phyloP scores from a whole-genome alignment of 2,797 vertebrate genomes.

The Channallabes apus region DNA sequence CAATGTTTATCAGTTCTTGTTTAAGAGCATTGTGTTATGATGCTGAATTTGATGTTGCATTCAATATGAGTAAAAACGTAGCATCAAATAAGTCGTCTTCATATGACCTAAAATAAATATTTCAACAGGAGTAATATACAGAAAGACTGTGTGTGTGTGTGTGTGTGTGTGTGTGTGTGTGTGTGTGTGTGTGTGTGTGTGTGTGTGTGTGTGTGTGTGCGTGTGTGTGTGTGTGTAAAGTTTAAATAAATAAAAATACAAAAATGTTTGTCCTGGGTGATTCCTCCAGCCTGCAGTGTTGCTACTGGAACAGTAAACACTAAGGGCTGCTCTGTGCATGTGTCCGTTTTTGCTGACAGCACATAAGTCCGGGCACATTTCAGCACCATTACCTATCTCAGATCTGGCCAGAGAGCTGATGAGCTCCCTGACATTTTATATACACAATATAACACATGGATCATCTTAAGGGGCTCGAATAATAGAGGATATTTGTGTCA shows the following conservation, averaged over 20 bases:
- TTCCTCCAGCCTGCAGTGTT: neutral
- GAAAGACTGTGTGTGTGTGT: no score
- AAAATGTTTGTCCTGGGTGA: neutral
- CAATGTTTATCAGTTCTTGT: neutral
- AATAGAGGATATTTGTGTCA: slow-evolving; percentile 57
- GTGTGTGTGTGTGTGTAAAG: no score
- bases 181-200: no score
- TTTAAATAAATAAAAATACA: neutral
- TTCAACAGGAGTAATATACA: neutral
- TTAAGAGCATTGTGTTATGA: neutral
- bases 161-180: no score
- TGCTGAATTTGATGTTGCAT: neutral
- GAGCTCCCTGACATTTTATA: slow-evolving; percentile 59
- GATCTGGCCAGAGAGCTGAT: slow-evolving; percentile 53
- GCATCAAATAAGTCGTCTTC: neutral
- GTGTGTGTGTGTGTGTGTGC: no score
- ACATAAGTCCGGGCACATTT: slow-evolving; percentile 48
- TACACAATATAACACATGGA: slow-evolving; percentile 55
- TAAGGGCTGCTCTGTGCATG: slow-evolving; percentile 11
- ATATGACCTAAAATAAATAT: neutral
- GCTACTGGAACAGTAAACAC: slow-evolving; percentile 15
- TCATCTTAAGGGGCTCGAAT: slow-evolving; percentile 59
- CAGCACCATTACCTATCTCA: slow-evolving; percentile 55
- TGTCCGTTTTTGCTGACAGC: slow-evolving; percentile 56
- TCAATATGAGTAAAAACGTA: neutral